These are phyloP conservation scores for Tokudaia muenninki DNA, from an alignment of 2,797 vertebrate species.

Conservation along the genomic window DNA sequence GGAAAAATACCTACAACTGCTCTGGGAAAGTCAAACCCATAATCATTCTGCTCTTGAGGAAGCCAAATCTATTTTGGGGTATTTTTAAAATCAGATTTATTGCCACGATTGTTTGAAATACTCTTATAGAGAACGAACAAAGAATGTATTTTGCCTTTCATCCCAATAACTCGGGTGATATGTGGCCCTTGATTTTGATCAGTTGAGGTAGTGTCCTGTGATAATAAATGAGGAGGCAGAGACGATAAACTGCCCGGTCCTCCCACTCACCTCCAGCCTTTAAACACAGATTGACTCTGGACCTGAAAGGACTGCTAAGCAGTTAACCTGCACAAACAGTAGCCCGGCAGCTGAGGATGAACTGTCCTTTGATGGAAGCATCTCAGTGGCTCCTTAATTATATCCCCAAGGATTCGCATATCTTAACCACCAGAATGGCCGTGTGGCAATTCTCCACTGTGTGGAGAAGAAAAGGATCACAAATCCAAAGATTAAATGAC, in stretches of 20 bases:
- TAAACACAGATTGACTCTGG: slow-evolving; percentile 81
- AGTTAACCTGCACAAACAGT: slow-evolving; percentile 79
- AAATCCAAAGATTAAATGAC: slow-evolving; percentile 52
- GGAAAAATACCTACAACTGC: slow-evolving; percentile 29
- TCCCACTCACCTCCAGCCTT: slow-evolving; percentile 84
- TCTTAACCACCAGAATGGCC: slow-evolving; percentile 77
- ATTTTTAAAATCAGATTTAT: slow-evolving; percentile 45
- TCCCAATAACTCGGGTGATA: slow-evolving; percentile 42
- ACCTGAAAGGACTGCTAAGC: slow-evolving; percentile 86
- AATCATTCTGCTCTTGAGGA: slow-evolving; percentile 61
- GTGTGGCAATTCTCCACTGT: slow-evolving; percentile 15
- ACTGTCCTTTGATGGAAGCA: slow-evolving; percentile 77
- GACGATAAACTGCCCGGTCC: slow-evolving; percentile 83
- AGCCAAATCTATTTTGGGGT: neutral
- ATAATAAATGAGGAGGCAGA: slow-evolving; percentile 84
- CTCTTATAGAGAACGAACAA: slow-evolving; percentile 43
- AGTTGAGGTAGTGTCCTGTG: slow-evolving; percentile 71
- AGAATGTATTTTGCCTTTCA: slow-evolving; percentile 72
- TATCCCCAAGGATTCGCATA: slow-evolving; percentile 75
- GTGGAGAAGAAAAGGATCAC: slow-evolving; percentile 61
- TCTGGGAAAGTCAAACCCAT: neutral
- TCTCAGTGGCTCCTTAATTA: slow-evolving; percentile 84
- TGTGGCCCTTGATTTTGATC: slow-evolving; percentile 80
- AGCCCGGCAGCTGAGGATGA: slow-evolving; percentile 61
- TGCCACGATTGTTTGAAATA: slow-evolving; percentile 56